phyloP scores from a whole-genome alignment of 92 coral and sea anemone species.

The Heteractis magnifica region DNA sequence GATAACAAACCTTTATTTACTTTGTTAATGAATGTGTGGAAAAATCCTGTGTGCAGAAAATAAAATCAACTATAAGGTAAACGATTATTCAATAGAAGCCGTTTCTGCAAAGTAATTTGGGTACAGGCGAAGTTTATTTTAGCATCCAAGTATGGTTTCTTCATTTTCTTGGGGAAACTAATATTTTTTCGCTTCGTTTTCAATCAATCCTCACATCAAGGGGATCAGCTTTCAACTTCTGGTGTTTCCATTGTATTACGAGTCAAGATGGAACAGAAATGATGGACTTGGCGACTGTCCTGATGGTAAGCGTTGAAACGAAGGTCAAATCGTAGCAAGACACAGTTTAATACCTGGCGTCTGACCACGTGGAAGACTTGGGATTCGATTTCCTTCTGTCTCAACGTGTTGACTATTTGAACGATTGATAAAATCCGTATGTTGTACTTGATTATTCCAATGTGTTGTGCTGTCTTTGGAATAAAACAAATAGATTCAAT shows the following conservation, averaged over 20 bases:
- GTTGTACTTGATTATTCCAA: not conserved
- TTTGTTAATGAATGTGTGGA: not conserved
- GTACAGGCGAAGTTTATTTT: not conserved
- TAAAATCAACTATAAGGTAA: not conserved
- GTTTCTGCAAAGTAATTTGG: not conserved
- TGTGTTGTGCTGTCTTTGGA: not conserved
- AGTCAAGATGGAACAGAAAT: not conserved
- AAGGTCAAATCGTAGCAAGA: not conserved
- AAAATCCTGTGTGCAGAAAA: not conserved
- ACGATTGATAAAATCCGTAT: slow-evolving; percentile 7
- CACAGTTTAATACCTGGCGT: slow-evolving; percentile 1
- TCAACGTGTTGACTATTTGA: slow-evolving; percentile 3
- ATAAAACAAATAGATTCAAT: not conserved
- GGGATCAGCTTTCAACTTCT: not conserved
- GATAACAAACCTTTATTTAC: too few species aligned
- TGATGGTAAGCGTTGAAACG: not conserved
- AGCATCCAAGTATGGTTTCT: not conserved
- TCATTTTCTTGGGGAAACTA: not conserved
- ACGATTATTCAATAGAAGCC: not conserved
- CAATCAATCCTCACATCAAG: not conserved
- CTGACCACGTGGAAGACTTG: not conserved
- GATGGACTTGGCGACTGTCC: not conserved
- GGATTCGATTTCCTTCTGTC: slow-evolving; percentile 1
- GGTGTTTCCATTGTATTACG: not conserved
- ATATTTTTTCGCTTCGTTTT: not conserved